Percentiles rank a stretch among this genome's conserved stretches.
Conservation (phyloP, 2,888 invertebrate species). For the Loripinus fragilis region DNA sequence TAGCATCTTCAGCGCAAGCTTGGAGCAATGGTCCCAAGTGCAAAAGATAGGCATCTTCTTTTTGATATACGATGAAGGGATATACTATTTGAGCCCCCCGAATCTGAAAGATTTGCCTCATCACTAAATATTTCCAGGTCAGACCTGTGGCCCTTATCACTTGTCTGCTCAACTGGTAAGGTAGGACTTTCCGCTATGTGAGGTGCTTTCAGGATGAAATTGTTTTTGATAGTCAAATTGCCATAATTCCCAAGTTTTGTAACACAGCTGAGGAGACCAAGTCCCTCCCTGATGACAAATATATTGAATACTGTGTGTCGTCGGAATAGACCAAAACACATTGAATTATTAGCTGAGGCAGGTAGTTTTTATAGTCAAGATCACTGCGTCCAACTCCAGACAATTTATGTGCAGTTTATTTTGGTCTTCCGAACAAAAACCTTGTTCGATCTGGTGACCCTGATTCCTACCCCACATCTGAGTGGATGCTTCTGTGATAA, state of each 20-base stretch:
- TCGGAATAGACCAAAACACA: neutral
- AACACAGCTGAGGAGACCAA: no score
- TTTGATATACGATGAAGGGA: neutral
- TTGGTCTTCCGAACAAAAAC: conserved; percentile 24
- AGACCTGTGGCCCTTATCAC: conserved; percentile 34
- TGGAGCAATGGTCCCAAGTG: conserved; percentile 28
- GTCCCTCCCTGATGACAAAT: neutral
- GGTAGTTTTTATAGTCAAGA: conserved; percentile 33
- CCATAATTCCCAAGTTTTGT: no score
- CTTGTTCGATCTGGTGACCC: conserved; percentile 12
- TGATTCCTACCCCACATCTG: no score
- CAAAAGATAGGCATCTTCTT: no score
- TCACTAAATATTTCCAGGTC: conserved; percentile 18
- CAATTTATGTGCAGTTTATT: conserved; percentile 31
- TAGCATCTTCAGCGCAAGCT: conserved; percentile 35
- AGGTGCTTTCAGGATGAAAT: conserved; percentile 30
- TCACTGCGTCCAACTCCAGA: no score
- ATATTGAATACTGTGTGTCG: neutral
- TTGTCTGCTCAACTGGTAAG: conserved; percentile 27
- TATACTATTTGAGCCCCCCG: conserved; percentile 25
- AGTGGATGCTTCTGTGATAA: conserved; percentile 17
- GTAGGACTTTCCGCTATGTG: conserved; percentile 40
- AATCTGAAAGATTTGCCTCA: conserved; percentile 19
- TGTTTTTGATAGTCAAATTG: conserved; percentile 4
- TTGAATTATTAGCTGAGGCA: neutral